Evolutionary conservation across 2,113 vertebrate species (phyloP).

Genomic region (Lampris incognitus): DNA sequence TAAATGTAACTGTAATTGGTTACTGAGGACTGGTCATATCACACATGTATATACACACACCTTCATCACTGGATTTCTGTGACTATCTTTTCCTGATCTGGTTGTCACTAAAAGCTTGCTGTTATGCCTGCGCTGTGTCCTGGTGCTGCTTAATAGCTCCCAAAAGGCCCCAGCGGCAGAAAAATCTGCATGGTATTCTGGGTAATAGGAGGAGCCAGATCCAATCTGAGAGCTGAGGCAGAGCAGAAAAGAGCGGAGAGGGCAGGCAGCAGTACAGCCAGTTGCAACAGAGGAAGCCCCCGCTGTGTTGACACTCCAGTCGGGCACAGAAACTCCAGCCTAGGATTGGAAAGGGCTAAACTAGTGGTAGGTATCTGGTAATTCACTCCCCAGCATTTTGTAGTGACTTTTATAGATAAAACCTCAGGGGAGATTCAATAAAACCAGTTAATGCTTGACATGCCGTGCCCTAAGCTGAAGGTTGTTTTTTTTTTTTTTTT

Average conservation of each 20-base stretch:
- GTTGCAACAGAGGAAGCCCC: conserved; percentile 19
- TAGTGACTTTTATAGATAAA: not conserved
- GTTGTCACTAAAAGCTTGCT: conserved; percentile 44
- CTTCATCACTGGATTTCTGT: conserved; percentile 23
- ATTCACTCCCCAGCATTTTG: conserved; percentile 17
- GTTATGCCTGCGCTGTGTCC: conserved; percentile 47
- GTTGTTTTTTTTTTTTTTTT: conserved; percentile 24
- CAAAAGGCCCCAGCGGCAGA: conserved; percentile 54
- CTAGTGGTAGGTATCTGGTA: conserved; percentile 1
- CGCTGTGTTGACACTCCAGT: conserved; percentile 30
- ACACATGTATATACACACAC: conserved; percentile 1
- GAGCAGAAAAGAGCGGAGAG: conserved; percentile 49
- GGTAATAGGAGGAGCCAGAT: conserved; percentile 49
- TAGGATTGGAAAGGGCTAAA: not conserved
- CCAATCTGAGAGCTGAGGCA: conserved; percentile 49
- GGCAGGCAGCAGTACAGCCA: conserved; percentile 32
- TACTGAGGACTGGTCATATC: not conserved
- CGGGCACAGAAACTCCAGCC: conserved; percentile 1
- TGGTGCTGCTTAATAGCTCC: conserved; percentile 58
- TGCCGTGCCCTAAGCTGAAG: conserved; percentile 7
- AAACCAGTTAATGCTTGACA: conserved; percentile 17
- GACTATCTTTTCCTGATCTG: conserved; percentile 43
- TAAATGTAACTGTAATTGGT: too few species aligned
- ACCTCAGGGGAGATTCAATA: conserved; percentile 26
- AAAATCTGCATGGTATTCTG: conserved; percentile 59